Base-by-base conservation (phyloP, 2,888 invertebrate species). In the Drosophila pullipes region DNA sequence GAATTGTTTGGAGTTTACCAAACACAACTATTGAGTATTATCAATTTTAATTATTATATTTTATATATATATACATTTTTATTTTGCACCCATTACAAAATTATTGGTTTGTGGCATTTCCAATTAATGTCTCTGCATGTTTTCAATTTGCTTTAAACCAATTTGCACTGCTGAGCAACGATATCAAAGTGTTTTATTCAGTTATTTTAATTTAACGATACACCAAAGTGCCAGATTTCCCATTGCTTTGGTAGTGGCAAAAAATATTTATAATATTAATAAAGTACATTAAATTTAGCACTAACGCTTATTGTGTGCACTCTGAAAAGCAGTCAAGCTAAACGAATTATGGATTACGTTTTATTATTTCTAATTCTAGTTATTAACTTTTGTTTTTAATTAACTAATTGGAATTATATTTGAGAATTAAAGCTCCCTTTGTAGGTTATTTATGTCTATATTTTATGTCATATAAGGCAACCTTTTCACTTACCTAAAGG, bases 1-100 rank as follows among this genome's bases (percentile, higher is more conserved):
- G 76, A 87, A 87, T 75, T 89, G 83, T 82, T 77, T 76, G 65
- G 62, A 31, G 54, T 75, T 59, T 66, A 70, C 75, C 80, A 75
- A 87, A 77, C 71, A 75, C 82, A 85, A 57, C 71, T 55, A 69
- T 66, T 75, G 78, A 64, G 35, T 10, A 69, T 66, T 84, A 76
- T 80, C 62, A 62, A 72, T 68, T 75, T 84, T 53, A 82, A 39
- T 75, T 81, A 80, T 78, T 89, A 60, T 67, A 59, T 58, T 53
- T 70, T 59, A 44, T 30, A 35, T 50, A 31, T 53, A 41, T 62
- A 39, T 69, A 18, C 47, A 39, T 39, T 16, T 22, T 44, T 49
- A 31, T 33, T 60, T 28, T 31, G 18, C 25, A 10, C 7, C 22
- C 50, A 63, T 79, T 62, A 55, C 39, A 54, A 57, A 65, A 58